Evolutionary conservation across 2,797 vertebrate genomes (phyloP).

Genomic region (Lepus oiostolus): DNA sequence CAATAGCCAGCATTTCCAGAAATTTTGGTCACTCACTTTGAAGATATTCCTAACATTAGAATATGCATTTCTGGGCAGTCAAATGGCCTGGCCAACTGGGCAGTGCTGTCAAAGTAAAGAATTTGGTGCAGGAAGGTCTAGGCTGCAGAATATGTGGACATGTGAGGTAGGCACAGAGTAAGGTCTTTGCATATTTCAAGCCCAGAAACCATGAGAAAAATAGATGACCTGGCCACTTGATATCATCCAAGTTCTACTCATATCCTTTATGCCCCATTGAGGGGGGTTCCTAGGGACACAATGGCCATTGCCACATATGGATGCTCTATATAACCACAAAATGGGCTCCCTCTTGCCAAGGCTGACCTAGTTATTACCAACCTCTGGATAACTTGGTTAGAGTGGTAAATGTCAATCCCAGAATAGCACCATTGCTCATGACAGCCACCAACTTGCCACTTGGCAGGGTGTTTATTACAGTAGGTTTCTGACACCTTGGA

Average conservation of each 20-base stretch:
- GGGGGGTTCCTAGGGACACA: neutral
- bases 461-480: neutral
- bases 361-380: neutral
- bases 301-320: neutral
- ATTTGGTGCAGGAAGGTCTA: neutral
- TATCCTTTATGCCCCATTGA: neutral
- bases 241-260: neutral
- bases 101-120: neutral
- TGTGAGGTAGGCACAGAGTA: neutral
- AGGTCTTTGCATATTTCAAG: neutral
- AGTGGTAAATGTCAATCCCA: neutral
- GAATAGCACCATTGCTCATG: neutral
- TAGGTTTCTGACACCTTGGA: neutral
- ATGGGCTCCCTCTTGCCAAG: neutral
- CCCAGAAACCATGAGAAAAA: too few species aligned
- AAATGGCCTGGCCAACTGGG: neutral
- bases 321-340: neutral
- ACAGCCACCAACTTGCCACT: neutral
- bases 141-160: neutral
- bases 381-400: neutral
- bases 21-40: neutral
- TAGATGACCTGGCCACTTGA: neutral
- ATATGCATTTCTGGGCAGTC: neutral
- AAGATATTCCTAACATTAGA: neutral
- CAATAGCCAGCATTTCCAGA: neutral